Evolutionary conservation across 35 echinoderm and acorn worm species (phyloP).

Genomic region (Nesometra sesokonis): DNA sequence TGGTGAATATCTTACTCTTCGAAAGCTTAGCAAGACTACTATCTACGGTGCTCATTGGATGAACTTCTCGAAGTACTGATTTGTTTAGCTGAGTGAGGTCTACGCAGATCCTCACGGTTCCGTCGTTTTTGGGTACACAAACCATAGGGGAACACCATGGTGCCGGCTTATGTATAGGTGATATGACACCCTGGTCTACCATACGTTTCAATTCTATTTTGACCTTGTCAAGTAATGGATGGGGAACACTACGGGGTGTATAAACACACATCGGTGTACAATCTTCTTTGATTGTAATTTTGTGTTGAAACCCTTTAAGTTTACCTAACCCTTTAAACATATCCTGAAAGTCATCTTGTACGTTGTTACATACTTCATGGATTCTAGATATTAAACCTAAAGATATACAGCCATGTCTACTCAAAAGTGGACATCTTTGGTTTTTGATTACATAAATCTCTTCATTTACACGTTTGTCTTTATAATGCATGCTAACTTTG

Average conservation of each 20-base stretch:
- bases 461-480: neutral
- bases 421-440: constrained; percentile 19
- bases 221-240: constrained; percentile 2
- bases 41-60: constrained; percentile 27
- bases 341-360: constrained; percentile 1
- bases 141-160: constrained; percentile 36
- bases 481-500: neutral
- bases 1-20: constrained; percentile 19
- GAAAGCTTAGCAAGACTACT: constrained; percentile 4
- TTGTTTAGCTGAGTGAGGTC: constrained; percentile 39
- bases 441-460: constrained; percentile 24
- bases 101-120: constrained; percentile 25
- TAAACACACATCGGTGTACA: constrained; percentile 4
- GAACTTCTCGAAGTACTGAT: constrained; percentile 5
- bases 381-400: constrained; percentile 20
- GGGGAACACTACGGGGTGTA: constrained; percentile 24
- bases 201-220: constrained; percentile 4
- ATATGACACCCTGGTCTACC: constrained; percentile 9
- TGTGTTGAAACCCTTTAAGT: constrained; percentile 10
- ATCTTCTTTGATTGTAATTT: constrained; percentile 24
- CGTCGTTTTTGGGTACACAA: constrained; percentile 19
- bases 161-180: constrained; percentile 2
- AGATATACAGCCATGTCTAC: constrained; percentile 12
- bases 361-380: neutral
- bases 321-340: constrained; percentile 38